These are phyloP conservation scores for Pterostichus niger DNA, from an alignment of 2,888 invertebrate genomes.

Conservation along the genomic window DNA sequence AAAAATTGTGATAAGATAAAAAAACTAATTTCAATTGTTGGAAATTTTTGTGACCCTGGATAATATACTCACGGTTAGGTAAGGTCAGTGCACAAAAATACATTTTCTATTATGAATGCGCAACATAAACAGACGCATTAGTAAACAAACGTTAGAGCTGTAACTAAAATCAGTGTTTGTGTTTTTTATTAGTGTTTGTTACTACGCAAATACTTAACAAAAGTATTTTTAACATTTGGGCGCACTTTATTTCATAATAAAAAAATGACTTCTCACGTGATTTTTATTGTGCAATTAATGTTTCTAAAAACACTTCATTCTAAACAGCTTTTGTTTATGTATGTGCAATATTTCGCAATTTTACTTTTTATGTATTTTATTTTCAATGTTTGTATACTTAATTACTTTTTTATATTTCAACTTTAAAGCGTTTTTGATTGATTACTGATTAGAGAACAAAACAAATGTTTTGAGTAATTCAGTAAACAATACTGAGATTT, in stretches of 20 bases:
- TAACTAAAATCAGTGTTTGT: conserved; percentile 5
- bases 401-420: background rate
- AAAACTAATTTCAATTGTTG: conserved; percentile 53
- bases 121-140: conserved; percentile 39
- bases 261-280: conserved; percentile 23
- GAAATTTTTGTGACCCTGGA: conserved; percentile 50
- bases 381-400: background rate
- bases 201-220: conserved; percentile 33
- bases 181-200: conserved; percentile 34
- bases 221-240: conserved; percentile 20
- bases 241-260: conserved; percentile 25
- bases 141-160: conserved; percentile 45
- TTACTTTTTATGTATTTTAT: background rate
- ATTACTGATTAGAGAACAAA: no score
- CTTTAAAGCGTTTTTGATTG: no score
- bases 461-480: no score
- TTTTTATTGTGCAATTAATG: conserved; percentile 28
- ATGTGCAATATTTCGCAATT: background rate
- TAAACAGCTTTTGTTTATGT: background rate
- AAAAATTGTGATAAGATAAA: conserved; percentile 61
- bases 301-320: background rate
- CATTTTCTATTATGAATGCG: conserved; percentile 57
- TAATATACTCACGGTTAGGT: conserved; percentile 43
- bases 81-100: conserved; percentile 65
- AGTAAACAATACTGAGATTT: no score